Evolutionary conservation across 2,797 vertebrate genomes (phyloP).

Genomic region (Euphonia xanthogaster): DNA sequence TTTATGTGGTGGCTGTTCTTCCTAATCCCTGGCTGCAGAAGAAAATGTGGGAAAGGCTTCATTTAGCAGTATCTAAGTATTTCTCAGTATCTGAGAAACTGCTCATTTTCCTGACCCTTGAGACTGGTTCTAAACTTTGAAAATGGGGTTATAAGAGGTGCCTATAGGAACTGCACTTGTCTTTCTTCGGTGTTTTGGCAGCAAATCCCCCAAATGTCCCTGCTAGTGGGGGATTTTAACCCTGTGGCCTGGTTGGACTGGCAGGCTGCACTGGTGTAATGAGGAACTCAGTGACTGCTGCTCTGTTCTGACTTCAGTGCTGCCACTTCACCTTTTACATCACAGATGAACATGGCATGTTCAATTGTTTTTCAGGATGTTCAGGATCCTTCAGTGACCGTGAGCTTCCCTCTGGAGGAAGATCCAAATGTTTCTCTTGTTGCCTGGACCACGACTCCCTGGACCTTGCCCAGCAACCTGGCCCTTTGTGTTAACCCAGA

Average conservation of each 20-base stretch:
- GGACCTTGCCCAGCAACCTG: conserved; percentile 97
- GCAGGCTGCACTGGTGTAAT: background rate
- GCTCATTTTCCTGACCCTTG: background rate
- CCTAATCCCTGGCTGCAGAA: background rate
- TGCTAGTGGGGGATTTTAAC: background rate
- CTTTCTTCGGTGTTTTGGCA: background rate
- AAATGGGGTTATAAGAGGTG: background rate
- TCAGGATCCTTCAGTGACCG: conserved; percentile 93
- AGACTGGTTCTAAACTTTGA: background rate
- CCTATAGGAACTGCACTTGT: background rate
- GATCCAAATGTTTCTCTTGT: conserved; percentile 84
- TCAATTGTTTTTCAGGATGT: conserved; percentile 83
- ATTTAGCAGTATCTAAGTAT: background rate
- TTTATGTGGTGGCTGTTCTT: background rate
- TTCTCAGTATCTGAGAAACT: background rate
- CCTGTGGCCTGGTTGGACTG: background rate
- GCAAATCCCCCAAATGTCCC: background rate
- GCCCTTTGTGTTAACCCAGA: conserved; percentile 94
- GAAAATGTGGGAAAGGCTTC: background rate
- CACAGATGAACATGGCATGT: background rate
- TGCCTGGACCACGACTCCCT: conserved; percentile 99
- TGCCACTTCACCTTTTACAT: background rate
- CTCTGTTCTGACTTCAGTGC: background rate
- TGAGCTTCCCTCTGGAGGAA: conserved; percentile 90
- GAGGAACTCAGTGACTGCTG: background rate